These are phyloP conservation scores for Homarus americanus DNA, from an alignment of 1,140 invertebrate species.

Conservation along the genomic window DNA sequence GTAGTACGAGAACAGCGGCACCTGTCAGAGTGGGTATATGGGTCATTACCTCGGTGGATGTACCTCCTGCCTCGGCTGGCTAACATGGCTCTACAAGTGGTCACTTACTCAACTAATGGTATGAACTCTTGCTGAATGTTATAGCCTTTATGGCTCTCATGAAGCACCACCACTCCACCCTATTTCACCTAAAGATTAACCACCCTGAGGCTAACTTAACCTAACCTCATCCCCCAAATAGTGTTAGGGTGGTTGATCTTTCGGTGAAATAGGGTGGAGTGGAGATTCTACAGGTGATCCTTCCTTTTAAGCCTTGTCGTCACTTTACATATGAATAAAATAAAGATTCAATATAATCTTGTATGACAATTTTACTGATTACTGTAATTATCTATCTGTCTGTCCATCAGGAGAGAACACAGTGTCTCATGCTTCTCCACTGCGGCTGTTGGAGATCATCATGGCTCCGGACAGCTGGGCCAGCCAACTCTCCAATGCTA, in stretches of 20 bases:
- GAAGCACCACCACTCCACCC: too few relatives aligned
- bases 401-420: not conserved
- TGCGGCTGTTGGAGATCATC: slow-evolving; percentile 50
- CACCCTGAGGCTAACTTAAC: too few relatives aligned
- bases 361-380: too few relatives aligned
- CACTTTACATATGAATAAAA: too few relatives aligned
- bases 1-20: slow-evolving; percentile 45
- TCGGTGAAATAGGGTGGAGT: too few relatives aligned
- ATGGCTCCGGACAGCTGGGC: slow-evolving; percentile 47
- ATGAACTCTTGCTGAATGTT: not conserved
- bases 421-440: slow-evolving; percentile 39
- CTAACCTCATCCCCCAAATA: too few relatives aligned
- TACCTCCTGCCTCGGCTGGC: slow-evolving; percentile 51
- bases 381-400: not conserved
- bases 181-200: too few relatives aligned
- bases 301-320: too few relatives aligned
- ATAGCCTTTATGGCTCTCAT: not conserved
- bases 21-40: slow-evolving; percentile 50
- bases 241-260: too few relatives aligned
- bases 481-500: slow-evolving; percentile 23
- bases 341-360: too few relatives aligned
- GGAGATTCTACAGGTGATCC: too few relatives aligned
- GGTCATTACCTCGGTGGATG: slow-evolving; percentile 38
- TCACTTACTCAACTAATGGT: slow-evolving; percentile 34
- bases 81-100: slow-evolving; percentile 43